Percentiles rank a stretch among this genome's conserved stretches.
phyloP scores from a whole-genome alignment of 2,113 vertebrate species.

The cat (Felis catus) region F.catus_Fca126_mat1.0 CM031411.1:74504001-74504500 shows the following conservation, averaged over 20 bases:
- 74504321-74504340: neutral
- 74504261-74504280: neutral
- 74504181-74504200: neutral
- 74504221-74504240: neutral
- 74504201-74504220: neutral
- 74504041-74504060: neutral
- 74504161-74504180: neutral
- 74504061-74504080: neutral
- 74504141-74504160: neutral
- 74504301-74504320: neutral
- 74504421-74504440: too few relatives aligned
- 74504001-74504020: neutral
- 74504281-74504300: neutral
- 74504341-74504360: neutral
- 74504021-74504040: neutral
- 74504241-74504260: neutral
- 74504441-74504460: too few relatives aligned
- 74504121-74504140: slow-evolving; percentile 21
- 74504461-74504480: too few relatives aligned
- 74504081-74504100: neutral
- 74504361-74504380: too few relatives aligned
- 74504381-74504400: too few relatives aligned
- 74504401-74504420: too few relatives aligned
- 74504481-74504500: too few relatives aligned
- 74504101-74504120: neutral